Conservation (phyloP, 1,140 invertebrate genomes). For the Melipona quadrifasciata region DNA sequence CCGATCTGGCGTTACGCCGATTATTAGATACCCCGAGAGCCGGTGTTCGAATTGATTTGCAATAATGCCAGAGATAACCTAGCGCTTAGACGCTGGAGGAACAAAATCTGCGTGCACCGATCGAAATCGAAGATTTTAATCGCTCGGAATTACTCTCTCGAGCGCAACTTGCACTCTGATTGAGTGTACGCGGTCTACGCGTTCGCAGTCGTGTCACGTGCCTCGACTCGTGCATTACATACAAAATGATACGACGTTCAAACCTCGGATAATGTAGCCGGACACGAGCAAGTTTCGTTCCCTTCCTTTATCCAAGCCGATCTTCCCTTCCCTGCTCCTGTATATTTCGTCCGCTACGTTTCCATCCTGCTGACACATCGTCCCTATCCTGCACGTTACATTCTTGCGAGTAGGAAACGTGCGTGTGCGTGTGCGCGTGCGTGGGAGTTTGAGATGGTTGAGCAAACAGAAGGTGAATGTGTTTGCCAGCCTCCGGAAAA, state of each 20-base stretch:
- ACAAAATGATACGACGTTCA: background rate
- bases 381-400: background rate
- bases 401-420: no score
- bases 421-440: no score
- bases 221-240: constrained; percentile 2
- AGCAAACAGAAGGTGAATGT: no score
- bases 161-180: background rate
- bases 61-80: background rate
- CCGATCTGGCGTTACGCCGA: no score
- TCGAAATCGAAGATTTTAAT: constrained; percentile 18
- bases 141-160: background rate
- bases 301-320: background rate
- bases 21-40: background rate
- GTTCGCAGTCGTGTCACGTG: constrained; percentile 10
- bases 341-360: background rate
- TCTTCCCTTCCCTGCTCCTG: background rate
- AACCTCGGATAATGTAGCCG: background rate
- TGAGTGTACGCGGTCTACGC: background rate
- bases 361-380: background rate
- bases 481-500: no score
- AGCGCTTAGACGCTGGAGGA: background rate
- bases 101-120: constrained; percentile 1
- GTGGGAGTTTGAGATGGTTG: no score
- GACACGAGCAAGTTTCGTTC: background rate
- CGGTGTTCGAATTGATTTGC: background rate